Evolutionary conservation across 1,140 invertebrate species (phyloP).

Genomic region (Zaprionus inermis): DNA sequence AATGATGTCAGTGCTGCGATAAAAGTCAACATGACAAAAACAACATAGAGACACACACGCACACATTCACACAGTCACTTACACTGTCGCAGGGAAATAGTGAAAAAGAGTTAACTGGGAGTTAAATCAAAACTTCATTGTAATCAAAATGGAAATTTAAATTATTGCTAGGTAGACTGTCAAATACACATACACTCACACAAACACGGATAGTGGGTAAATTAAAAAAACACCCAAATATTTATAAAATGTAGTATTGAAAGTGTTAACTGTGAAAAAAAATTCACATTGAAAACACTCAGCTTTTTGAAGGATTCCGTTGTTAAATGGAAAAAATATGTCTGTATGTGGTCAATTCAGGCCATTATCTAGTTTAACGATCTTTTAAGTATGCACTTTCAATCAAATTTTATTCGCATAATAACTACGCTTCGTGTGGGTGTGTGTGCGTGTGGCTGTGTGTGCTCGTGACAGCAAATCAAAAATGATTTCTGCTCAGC

Average conservation of each 20-base stretch:
- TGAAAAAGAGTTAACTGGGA: slow-evolving; percentile 48
- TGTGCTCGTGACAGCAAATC: slow-evolving; percentile 18
- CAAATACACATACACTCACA: slow-evolving; percentile 2
- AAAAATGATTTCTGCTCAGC: slow-evolving; percentile 16
- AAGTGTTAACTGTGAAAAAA: slow-evolving; percentile 17
- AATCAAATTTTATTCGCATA: slow-evolving; percentile 12
- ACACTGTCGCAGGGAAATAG: neutral
- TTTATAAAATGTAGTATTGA: slow-evolving; percentile 14
- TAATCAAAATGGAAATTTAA: slow-evolving; percentile 50
- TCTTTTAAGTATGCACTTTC: slow-evolving; percentile 14
- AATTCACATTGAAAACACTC: slow-evolving; percentile 13
- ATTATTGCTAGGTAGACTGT: slow-evolving; percentile 19
- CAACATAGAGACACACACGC: slow-evolving; percentile 21
- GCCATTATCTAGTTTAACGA: slow-evolving; percentile 10
- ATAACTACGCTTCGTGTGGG: slow-evolving; percentile 19
- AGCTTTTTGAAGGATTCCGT: neutral
- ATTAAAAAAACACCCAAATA: slow-evolving; percentile 7
- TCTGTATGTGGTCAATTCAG: no score
- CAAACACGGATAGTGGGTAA: slow-evolving; percentile 4
- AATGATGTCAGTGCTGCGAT: slow-evolving; percentile 66
- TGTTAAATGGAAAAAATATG: slow-evolving; percentile 23
- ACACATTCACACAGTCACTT: slow-evolving; percentile 12
- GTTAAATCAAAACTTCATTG: slow-evolving; percentile 57
- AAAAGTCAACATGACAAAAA: slow-evolving; percentile 69
- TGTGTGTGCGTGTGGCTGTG: neutral